Evolutionary conservation across 2,888 invertebrate species (phyloP), one percentile per base, ranked within the genome.

Genomic region (Amblyteles armatorius): DNA sequence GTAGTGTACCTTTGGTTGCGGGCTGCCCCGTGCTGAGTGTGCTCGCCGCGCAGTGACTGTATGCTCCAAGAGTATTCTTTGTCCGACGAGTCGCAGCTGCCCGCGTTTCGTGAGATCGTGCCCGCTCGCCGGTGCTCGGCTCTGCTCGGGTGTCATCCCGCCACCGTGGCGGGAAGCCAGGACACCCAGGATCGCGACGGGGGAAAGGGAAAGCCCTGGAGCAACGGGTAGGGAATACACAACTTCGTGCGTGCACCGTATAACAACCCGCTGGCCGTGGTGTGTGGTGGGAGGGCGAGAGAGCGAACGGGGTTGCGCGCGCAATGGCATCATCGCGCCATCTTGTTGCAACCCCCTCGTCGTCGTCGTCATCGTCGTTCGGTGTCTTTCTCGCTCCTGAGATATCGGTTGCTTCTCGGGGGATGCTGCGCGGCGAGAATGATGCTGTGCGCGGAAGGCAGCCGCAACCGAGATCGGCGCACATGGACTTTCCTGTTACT

Each of bases 11-110:
- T 94, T 94, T 93, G 93, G 94, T 93, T 93, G 91, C 93, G 92
- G 92, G 92, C 92, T 92, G 92, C 90, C 91, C 92, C 92, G 93
- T 93, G 93, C 91, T 92, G 93, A 92, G 93, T 93, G 92, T 93
- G 93, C 92, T 93, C 91, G 92, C 93, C 92, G 92, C 93, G 93
- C 93, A 92, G 90, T 93, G 93, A 92, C 93, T 93, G 93, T 93
- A 89, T 90, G 90, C 90, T 88, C 92, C 90, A 87, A 90, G 89
- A 91, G 92, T 91, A 93, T 92, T 93, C 93, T 94, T 94, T 93
- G 93, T 93, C 92, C 93, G 91, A 88, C 90, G 91, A 91, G 91
- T 90, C 91, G 92, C 93, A 93, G 93, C 93, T 93, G 93, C 93
- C 93, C 92, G 92, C 92, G 92, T 93, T 93, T 93, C 92, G 89